Conservation (phyloP, 2,797 vertebrate species). For the Clarias pachynema region DNA sequence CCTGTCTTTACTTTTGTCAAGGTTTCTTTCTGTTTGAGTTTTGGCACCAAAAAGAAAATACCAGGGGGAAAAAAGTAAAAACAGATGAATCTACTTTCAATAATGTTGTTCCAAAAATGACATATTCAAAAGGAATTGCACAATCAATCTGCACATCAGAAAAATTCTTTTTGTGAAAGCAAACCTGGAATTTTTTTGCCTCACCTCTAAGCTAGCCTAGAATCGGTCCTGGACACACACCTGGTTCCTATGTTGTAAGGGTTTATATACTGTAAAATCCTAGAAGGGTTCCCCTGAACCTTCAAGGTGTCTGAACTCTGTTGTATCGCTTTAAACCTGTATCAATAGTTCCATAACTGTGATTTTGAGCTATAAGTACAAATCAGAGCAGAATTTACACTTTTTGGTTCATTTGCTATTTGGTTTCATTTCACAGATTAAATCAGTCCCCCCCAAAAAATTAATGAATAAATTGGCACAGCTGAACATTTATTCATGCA, state of each 20-base stretch:
- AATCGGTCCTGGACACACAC: neutral
- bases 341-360: neutral
- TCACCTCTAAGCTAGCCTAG: neutral
- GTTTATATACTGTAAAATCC: too few species aligned
- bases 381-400: neutral
- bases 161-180: neutral
- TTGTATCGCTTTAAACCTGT: constrained; percentile 1
- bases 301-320: neutral
- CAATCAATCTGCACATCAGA: neutral
- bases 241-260: neutral
- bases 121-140: neutral
- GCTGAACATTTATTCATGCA: neutral
- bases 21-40: neutral
- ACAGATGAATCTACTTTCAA: neutral
- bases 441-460: neutral
- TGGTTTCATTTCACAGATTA: neutral
- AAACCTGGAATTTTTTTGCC: neutral
- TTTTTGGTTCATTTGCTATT: neutral
- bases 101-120: neutral
- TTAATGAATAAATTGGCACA: neutral
- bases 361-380: neutral
- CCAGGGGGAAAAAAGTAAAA: neutral
- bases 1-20: neutral
- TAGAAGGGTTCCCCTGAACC: neutral
- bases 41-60: neutral